A percentile compares a stretch with the other conserved stretches of the same genome.
These are phyloP conservation scores for Malaclemys terrapin DNA, from an alignment of 2,113 vertebrate genomes.

Conservation along the genomic window DNA sequence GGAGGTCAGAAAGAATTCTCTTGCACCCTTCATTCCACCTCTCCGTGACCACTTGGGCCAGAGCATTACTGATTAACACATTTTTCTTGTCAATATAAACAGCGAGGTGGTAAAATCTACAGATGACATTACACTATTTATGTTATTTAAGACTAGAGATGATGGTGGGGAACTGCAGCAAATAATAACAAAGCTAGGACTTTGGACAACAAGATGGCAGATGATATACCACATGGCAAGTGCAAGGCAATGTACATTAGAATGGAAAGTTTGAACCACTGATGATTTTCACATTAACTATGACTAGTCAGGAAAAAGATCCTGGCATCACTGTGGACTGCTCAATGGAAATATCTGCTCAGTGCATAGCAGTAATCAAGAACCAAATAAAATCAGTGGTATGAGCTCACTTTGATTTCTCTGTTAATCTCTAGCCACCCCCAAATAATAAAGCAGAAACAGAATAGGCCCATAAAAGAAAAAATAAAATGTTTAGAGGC, in stretches of 20 bases:
- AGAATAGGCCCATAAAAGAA: background rate
- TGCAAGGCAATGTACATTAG: background rate
- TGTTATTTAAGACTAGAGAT: background rate
- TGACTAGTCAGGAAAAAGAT: background rate
- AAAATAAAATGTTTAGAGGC: background rate
- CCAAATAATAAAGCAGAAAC: background rate
- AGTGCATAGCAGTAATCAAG: background rate
- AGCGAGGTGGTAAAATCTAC: background rate
- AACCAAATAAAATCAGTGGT: background rate
- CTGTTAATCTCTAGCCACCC: background rate
- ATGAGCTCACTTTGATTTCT: background rate
- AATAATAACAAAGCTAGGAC: background rate
- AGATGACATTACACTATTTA: background rate
- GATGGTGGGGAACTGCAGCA: background rate
- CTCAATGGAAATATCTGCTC: background rate
- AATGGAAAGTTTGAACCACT: background rate
- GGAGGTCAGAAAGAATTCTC: fast-evolving
- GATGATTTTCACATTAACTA: background rate
- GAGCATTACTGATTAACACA: background rate
- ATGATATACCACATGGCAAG: background rate
- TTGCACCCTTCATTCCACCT: fast-evolving
- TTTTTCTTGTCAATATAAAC: background rate
- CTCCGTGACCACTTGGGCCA: background rate
- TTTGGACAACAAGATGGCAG: background rate
- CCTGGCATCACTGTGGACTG: background rate